Evolutionary conservation across 2,797 vertebrate genomes (phyloP).

Genomic region (Poeciliopsis infans): DNA sequence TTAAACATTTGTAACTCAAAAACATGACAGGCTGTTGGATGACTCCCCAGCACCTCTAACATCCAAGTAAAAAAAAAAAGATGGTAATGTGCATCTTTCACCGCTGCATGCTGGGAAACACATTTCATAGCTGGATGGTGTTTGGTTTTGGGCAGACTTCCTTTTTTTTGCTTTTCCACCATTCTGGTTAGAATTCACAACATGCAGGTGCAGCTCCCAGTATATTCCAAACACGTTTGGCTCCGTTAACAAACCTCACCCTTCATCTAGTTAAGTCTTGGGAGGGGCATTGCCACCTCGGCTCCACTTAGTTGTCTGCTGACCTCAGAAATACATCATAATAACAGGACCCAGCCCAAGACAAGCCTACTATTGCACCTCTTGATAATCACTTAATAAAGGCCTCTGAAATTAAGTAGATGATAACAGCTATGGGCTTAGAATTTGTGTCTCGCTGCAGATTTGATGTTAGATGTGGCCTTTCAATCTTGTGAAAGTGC

Average conservation of each 20-base stretch:
- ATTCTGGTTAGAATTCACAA: slow-evolving; percentile 74
- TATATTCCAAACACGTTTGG: slow-evolving; percentile 75
- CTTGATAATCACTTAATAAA: slow-evolving; percentile 78
- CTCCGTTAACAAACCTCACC: slow-evolving; percentile 67
- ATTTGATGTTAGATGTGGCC: slow-evolving; percentile 48
- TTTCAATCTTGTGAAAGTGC: slow-evolving; percentile 16
- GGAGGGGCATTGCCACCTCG: slow-evolving; percentile 78
- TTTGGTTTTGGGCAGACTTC: slow-evolving; percentile 53
- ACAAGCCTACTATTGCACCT: slow-evolving; percentile 83
- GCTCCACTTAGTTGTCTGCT: slow-evolving; percentile 83
- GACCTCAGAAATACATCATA: slow-evolving; percentile 80
- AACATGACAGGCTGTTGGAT: no score
- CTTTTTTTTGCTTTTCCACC: slow-evolving; percentile 44
- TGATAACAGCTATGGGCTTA: slow-evolving; percentile 64
- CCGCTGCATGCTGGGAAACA: slow-evolving; percentile 39
- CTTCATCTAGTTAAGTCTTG: slow-evolving; percentile 71
- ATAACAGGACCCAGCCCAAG: slow-evolving; percentile 81
- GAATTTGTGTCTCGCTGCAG: slow-evolving; percentile 45
- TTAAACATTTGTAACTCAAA: no score
- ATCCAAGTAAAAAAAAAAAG: slow-evolving; percentile 33
- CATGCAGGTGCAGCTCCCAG: slow-evolving; percentile 61
- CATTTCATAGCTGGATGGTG: slow-evolving; percentile 63
- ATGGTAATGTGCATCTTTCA: slow-evolving; percentile 41
- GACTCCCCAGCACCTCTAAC: background rate
- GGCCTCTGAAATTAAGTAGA: slow-evolving; percentile 55